Evolutionary conservation across 1,140 invertebrate species (phyloP), one percentile per base, ranked within the genome.

Genomic region (Saccostrea cuccullata): DNA sequence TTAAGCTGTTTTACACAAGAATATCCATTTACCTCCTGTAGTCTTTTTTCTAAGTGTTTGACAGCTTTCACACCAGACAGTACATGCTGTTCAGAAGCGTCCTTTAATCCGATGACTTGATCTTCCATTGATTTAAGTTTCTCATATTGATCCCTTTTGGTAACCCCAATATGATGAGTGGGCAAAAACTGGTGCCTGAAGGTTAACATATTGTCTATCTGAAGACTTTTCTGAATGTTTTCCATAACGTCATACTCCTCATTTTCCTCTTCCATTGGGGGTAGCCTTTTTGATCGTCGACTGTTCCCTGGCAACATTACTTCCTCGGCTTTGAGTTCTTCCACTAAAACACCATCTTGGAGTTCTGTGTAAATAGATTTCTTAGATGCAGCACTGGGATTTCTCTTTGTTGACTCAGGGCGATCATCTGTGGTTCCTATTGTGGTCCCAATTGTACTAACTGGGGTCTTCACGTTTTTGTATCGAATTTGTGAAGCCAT

Each of bases 91-190:
- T 93, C 93, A 84, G 82, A 86, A 4, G 91, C 88, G n/a, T 94
- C 94, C 26, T 93, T 88, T 86, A 93, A 94, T 47, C 91, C 89
- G 23, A 95, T 85, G n/a, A 94, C 86, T 64, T 84, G 87, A 84
- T 70, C 85, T 86, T 94, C 94, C 93, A 94, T 94, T 17, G 89
- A 67, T 73, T 91, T 93, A 77, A 94, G 88, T 84, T 92, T 92
- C 12, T 87, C 86, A 87, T 92, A 94, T 86, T 95, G 94, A 88
- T 95, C 94, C 86, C 88, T 90, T 84, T 93, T 94, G 40, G 94
- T 95, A 2, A 94, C 91, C 15, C 93, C 93, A 36, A 89, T 77
- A 85, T 90, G 91, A 85, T 94, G 91, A 73, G 91, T 92, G 36
- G 93, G 91, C 26, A 94, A 26, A 86, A 94, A 92, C n/a, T 88